Evolutionary conservation across 2,113 vertebrate genomes (phyloP).

Genomic region (Oceanites oceanicus): DNA sequence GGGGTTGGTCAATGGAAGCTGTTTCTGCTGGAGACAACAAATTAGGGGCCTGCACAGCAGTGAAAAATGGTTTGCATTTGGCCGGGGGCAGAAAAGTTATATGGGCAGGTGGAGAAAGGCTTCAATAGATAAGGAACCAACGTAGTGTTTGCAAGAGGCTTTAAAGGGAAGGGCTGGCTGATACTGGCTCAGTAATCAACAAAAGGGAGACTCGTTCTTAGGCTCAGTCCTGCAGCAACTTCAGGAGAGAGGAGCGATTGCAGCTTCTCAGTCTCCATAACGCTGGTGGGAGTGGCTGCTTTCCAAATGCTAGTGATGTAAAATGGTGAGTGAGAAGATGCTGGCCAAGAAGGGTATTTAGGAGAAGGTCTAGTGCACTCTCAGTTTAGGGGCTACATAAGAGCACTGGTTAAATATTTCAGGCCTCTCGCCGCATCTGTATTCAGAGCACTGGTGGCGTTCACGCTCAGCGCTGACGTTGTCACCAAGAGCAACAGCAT

Average conservation of each 20-base stretch:
- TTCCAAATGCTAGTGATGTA: neutral
- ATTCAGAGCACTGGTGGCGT: neutral
- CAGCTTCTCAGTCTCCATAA: neutral
- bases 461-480: neutral
- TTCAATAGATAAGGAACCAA: neutral
- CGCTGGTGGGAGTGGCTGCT: neutral
- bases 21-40: neutral
- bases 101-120: neutral
- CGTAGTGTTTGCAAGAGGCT: neutral
- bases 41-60: neutral
- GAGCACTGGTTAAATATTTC: neutral
- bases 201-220: neutral
- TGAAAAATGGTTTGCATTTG: neutral
- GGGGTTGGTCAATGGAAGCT: neutral
- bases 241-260: neutral
- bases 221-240: neutral
- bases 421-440: neutral
- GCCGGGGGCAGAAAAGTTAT: neutral
- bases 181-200: neutral
- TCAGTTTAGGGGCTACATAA: neutral
- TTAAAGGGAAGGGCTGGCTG: neutral
- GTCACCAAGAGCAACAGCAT: conserved; percentile 10
- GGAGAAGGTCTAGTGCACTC: neutral
- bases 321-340: neutral
- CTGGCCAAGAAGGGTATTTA: neutral